Evolutionary conservation across 2,888 invertebrate species (phyloP).

Genomic region (Calliscelio sp.): DNA sequence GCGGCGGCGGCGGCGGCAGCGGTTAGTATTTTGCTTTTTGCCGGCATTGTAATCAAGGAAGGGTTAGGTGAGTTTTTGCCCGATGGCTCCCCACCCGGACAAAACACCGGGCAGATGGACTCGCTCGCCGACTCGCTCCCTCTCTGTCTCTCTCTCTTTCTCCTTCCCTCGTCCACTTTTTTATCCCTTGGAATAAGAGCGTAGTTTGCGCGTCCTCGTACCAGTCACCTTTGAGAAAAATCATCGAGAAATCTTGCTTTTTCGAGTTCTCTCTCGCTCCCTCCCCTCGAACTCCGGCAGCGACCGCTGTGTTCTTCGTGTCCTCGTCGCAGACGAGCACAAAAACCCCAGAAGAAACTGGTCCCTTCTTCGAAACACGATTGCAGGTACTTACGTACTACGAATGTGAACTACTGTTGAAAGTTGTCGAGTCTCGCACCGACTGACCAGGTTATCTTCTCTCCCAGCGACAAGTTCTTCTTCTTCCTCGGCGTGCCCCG

Average conservation of each 20-base stretch:
- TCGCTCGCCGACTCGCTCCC: slow-evolving; percentile 82
- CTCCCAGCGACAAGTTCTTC: slow-evolving; percentile 71
- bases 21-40: slow-evolving; percentile 86
- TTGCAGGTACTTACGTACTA: slow-evolving; percentile 73
- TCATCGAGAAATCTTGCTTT: slow-evolving; percentile 75
- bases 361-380: slow-evolving; percentile 75
- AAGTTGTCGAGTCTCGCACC: slow-evolving; percentile 72
- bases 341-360: slow-evolving; percentile 74
- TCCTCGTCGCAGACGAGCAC: slow-evolving; percentile 73
- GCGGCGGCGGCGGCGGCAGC: slow-evolving; percentile 86
- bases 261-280: slow-evolving; percentile 70
- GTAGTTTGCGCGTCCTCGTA: slow-evolving; percentile 72
- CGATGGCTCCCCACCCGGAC: slow-evolving; percentile 78
- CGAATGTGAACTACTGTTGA: slow-evolving; percentile 74
- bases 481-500: slow-evolving; percentile 57
- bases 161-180: slow-evolving; percentile 59
- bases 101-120: slow-evolving; percentile 85
- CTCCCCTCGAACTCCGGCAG: slow-evolving; percentile 44
- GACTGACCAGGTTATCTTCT: slow-evolving; percentile 73
- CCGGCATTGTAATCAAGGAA: slow-evolving; percentile 86
- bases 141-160: slow-evolving; percentile 57
- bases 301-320: neutral
- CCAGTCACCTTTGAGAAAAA: slow-evolving; percentile 77
- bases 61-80: slow-evolving; percentile 86
- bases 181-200: slow-evolving; percentile 61